Evolutionary conservation across 2,797 vertebrate species (phyloP).

Genomic region (Enteromius radiatus): DNA sequence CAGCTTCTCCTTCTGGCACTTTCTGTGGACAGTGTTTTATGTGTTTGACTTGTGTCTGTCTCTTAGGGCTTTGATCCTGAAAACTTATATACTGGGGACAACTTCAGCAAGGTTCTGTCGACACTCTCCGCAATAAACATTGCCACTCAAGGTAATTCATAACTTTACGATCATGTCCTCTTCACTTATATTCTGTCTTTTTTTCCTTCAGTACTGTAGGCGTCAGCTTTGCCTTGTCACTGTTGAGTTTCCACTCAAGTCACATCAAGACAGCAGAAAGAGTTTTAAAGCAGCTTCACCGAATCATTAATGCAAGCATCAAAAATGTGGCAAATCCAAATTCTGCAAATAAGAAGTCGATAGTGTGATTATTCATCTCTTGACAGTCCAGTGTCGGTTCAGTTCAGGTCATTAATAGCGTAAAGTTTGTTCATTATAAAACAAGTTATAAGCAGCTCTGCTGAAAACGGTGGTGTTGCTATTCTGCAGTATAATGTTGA

Average conservation of each 20-base stretch:
- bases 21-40: slow-evolving; percentile 27
- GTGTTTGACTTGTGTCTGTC: slow-evolving; percentile 52
- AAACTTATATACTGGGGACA: slow-evolving; percentile 88
- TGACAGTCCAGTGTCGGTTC: not conserved
- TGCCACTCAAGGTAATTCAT: slow-evolving; percentile 90
- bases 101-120: slow-evolving; percentile 88
- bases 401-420: not conserved
- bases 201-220: not conserved
- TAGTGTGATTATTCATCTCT: not conserved
- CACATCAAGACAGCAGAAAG: not conserved
- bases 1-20: not conserved
- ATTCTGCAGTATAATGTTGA: not conserved
- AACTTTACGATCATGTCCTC: not conserved
- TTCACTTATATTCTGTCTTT: not conserved
- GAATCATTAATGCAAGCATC: not conserved
- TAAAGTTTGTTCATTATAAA: not conserved
- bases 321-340: not conserved
- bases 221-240: not conserved
- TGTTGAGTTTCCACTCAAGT: not conserved
- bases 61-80: slow-evolving; percentile 90
- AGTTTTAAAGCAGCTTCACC: not conserved
- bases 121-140: slow-evolving; percentile 90
- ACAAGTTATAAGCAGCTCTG: not conserved
- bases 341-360: not conserved
- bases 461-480: not conserved